phyloP scores from a whole-genome alignment of 2,888 invertebrate species.

The Lycia hirtaria region DNA sequence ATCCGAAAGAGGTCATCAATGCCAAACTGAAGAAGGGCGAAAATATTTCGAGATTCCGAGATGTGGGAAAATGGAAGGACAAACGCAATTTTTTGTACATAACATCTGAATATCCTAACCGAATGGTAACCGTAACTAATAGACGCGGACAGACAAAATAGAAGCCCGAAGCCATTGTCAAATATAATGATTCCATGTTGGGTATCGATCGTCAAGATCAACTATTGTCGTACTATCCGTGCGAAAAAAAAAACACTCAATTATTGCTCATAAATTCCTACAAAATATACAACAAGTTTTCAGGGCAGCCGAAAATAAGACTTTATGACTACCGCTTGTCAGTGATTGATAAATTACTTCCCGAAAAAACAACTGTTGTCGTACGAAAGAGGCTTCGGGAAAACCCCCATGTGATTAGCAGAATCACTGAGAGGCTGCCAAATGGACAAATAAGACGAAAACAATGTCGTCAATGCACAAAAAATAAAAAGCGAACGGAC shows the following conservation, averaged over 20 bases:
- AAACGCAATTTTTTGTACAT: not conserved
- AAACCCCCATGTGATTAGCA: not conserved
- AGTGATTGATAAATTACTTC: not conserved
- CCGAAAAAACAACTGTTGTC: not conserved
- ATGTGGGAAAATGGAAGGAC: conserved; percentile 21
- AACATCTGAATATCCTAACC: not conserved
- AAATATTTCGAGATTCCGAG: not conserved
- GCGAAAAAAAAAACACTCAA: not conserved
- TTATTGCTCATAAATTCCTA: not conserved
- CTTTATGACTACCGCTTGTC: not conserved
- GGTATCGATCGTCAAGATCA: not conserved
- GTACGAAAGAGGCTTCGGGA: not conserved
- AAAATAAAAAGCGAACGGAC: not conserved
- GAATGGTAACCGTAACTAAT: not conserved
- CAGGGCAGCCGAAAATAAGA: not conserved
- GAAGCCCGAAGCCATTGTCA: not conserved
- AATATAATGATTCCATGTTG: not conserved
- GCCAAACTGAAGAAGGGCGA: not conserved
- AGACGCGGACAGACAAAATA: not conserved
- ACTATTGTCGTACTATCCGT: not conserved
- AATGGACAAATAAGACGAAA: not conserved
- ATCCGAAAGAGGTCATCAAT: conserved; percentile 15
- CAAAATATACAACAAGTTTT: not conserved
- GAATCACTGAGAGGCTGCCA: not conserved
- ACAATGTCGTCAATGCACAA: not conserved